Evolutionary conservation across 1,140 invertebrate genomes (phyloP).

Genomic region (Drosophila tristis): DNA sequence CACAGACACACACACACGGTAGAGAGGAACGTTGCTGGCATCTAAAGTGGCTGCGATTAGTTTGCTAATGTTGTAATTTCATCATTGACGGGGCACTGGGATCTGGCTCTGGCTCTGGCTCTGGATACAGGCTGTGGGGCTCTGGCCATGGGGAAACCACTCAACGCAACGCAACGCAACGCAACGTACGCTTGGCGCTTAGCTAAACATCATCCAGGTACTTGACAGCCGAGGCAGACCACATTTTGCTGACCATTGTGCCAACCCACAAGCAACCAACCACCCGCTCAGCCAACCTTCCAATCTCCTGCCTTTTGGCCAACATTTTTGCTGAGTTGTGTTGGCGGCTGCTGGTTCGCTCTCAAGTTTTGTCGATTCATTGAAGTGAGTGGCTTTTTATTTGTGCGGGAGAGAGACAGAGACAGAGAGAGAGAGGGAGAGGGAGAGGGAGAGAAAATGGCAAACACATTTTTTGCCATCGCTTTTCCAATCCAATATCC

Average conservation of each 20-base stretch:
- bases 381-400: slow-evolving; percentile 82
- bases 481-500: slow-evolving; percentile 41
- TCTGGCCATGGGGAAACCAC: slow-evolving; percentile 30
- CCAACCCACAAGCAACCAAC: slow-evolving; percentile 12
- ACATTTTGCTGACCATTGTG: slow-evolving; percentile 58
- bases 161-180: slow-evolving; percentile 18
- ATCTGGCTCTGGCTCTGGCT: not conserved
- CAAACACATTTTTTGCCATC: slow-evolving; percentile 59
- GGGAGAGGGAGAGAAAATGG: slow-evolving; percentile 47
- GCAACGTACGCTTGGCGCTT: slow-evolving; percentile 50
- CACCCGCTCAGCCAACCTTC: not conserved
- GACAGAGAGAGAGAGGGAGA: too few relatives aligned
- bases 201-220: slow-evolving; percentile 79
- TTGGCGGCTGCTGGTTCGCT: slow-evolving; percentile 40
- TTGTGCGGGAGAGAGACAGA: slow-evolving; percentile 24
- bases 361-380: slow-evolving; percentile 74
- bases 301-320: slow-evolving; percentile 22
- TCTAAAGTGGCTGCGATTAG: slow-evolving; percentile 82
- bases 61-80: slow-evolving; percentile 83
- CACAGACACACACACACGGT: too few relatives aligned
- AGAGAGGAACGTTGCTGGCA: slow-evolving; percentile 57
- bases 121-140: not conserved
- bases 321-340: slow-evolving; percentile 53
- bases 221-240: slow-evolving; percentile 68
- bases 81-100: slow-evolving; percentile 56